These are phyloP conservation scores for Rhizoglyphus robini DNA, from an alignment of 1,140 invertebrate species.

Conservation along the genomic window DNA sequence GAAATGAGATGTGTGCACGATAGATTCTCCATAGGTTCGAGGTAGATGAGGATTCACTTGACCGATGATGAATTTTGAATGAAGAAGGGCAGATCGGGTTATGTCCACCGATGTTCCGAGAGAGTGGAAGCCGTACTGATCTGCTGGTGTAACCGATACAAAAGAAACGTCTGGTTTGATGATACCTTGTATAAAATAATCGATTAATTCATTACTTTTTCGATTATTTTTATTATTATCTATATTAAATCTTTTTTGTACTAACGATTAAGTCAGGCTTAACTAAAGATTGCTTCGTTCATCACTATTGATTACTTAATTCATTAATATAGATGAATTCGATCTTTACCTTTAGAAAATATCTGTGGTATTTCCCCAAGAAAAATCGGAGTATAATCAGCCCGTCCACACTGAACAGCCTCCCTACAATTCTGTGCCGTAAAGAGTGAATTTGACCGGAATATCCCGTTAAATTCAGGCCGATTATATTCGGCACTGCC, in stretches of 20 bases:
- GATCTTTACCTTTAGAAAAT: no score
- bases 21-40: slow-evolving; percentile 68
- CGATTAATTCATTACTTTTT: no score
- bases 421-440: slow-evolving; percentile 77
- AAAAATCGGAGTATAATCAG: slow-evolving; percentile 78
- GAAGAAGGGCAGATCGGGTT: slow-evolving; percentile 62
- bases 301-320: no score
- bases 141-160: slow-evolving; percentile 73
- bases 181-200: slow-evolving; percentile 66
- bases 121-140: slow-evolving; percentile 75
- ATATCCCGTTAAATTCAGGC: slow-evolving; percentile 59
- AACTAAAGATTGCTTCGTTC: no score
- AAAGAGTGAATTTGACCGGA: slow-evolving; percentile 71
- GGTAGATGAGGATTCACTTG: slow-evolving; percentile 72
- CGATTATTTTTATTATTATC: no score
- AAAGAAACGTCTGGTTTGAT: slow-evolving; percentile 70
- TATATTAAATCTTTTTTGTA: no score
- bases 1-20: slow-evolving; percentile 76
- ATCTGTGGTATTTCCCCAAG: slow-evolving; percentile 76
- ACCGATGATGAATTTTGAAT: slow-evolving; percentile 74
- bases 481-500: slow-evolving; percentile 62
- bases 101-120: slow-evolving; percentile 84
- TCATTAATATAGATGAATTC: no score
- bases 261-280: no score
- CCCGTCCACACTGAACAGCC: slow-evolving; percentile 69